These are phyloP conservation scores for Molossus alvarezi DNA, from an alignment of 2,797 vertebrate genomes.

Conservation along the genomic window DNA sequence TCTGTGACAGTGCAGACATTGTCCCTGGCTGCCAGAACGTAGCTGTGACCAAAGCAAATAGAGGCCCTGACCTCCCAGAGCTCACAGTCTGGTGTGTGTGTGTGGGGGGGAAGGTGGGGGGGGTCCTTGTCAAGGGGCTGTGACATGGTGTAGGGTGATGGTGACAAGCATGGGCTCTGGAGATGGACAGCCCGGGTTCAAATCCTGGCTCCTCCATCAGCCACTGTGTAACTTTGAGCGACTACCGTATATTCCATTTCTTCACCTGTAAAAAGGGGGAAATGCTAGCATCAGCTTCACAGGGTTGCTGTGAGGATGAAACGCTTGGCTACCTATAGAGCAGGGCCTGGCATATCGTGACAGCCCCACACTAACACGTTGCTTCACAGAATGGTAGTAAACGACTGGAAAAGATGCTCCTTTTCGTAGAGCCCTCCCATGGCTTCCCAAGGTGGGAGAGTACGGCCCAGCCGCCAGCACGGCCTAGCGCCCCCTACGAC, in stretches of 20 bases:
- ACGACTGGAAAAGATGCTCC: not conserved
- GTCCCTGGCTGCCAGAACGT: not conserved
- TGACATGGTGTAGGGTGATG: accelerated
- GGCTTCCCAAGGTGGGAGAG: not conserved
- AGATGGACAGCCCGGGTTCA: not conserved
- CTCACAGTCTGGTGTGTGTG: not conserved
- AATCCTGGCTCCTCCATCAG: not conserved
- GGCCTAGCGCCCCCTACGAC: not conserved
- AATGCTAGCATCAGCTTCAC: not conserved
- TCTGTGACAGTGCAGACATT: not conserved
- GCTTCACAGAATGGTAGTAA: not conserved
- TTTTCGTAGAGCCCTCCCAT: not conserved
- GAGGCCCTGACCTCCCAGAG: not conserved
- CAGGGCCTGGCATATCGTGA: not conserved
- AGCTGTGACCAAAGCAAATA: not conserved
- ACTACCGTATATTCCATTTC: not conserved
- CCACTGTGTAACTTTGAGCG: not conserved
- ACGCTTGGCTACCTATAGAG: not conserved
- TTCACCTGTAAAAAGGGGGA: not conserved
- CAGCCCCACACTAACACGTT: not conserved
- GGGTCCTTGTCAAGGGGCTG: not conserved
- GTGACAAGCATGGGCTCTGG: not conserved
- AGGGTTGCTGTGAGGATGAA: not conserved
- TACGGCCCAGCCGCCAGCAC: not conserved
- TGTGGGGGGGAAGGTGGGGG: no score